Percentiles rank a stretch among this genome's conserved stretches.
phyloP scores from a whole-genome alignment of 37 sponge, comb jelly and placozoan genomes.

The Ephydatia muelleri region DNA sequence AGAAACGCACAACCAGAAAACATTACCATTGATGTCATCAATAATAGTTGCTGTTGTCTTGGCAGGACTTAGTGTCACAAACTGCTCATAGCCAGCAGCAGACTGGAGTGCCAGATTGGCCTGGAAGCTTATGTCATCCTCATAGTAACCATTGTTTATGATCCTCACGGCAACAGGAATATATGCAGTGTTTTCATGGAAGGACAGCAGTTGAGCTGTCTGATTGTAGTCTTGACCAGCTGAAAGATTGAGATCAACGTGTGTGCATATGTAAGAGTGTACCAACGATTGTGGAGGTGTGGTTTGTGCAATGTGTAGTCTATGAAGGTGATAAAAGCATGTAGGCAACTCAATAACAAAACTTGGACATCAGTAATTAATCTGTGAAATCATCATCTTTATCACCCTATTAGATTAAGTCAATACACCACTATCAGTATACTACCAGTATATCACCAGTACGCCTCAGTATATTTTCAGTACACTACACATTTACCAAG shows the following conservation, averaged over 20 bases:
- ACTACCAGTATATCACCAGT: background rate
- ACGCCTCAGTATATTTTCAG: background rate
- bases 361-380: no score
- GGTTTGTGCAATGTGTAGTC: background rate
- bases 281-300: background rate
- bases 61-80: background rate
- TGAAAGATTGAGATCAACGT: background rate
- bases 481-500: slow-evolving; percentile 14
- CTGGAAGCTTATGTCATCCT: background rate
- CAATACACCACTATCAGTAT: background rate
- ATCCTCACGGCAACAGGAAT: background rate
- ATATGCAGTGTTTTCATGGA: background rate
- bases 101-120: background rate
- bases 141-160: background rate
- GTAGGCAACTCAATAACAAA: no score
- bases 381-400: no score
- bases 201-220: background rate
- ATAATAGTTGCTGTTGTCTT: background rate
- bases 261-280: background rate
- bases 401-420: background rate
- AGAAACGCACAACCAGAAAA: no score
- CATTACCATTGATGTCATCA: background rate
- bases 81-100: background rate
- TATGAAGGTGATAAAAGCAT: no score
- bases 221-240: background rate